Evolutionary conservation across 2,797 vertebrate genomes (phyloP).

Genomic region (Tragopan temminckii): DNA sequence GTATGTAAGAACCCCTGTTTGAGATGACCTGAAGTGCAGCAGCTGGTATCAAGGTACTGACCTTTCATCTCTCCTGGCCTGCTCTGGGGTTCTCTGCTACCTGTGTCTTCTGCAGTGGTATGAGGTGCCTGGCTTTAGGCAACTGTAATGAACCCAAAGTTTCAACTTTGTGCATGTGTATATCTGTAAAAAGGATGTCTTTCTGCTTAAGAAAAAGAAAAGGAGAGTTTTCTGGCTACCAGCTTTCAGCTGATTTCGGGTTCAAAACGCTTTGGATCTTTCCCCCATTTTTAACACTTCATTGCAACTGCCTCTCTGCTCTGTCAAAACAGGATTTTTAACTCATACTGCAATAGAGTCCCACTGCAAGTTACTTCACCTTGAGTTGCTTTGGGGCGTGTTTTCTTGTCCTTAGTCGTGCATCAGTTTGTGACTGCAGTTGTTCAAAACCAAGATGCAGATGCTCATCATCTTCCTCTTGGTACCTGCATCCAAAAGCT

Average conservation of each 20-base stretch:
- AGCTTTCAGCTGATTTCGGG: not conserved
- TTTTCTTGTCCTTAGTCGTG: not conserved
- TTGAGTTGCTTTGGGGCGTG: not conserved
- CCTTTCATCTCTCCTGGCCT: not conserved
- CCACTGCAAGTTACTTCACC: not conserved
- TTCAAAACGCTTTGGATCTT: not conserved
- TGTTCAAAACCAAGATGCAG: not conserved
- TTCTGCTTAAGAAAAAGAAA: not conserved
- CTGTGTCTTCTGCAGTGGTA: not conserved
- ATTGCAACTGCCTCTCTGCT: not conserved
- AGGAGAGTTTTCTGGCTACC: not conserved
- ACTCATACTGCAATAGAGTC: not conserved
- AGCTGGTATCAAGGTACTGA: not conserved
- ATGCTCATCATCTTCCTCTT: not conserved
- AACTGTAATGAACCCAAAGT: not conserved
- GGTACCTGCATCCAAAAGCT: not conserved
- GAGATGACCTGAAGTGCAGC: not conserved
- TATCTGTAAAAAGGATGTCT: not conserved
- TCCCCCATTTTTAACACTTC: not conserved
- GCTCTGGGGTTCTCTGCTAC: fast-evolving
- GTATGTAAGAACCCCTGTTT: not conserved
- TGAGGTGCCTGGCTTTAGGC: not conserved
- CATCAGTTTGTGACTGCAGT: not conserved
- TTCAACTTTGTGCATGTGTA: not conserved
- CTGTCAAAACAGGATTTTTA: not conserved